Evolutionary conservation across 2,888 invertebrate species (phyloP).

Genomic region (Nymphalis urticae): DNA sequence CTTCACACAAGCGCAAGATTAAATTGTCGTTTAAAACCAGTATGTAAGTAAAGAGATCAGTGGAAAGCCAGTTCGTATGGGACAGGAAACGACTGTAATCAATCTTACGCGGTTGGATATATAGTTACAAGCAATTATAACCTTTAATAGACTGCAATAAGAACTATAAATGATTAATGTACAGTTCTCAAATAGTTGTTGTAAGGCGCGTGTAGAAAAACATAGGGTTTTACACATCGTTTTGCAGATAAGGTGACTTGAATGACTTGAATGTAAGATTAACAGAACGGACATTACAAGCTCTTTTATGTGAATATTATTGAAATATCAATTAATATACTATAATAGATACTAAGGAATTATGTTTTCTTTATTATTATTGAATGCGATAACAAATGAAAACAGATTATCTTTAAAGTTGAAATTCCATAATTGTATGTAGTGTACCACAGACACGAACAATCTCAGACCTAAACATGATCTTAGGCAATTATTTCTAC

Average conservation of each 20-base stretch:
- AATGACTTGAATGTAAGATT: conserved; percentile 21
- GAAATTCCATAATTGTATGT: too few species aligned
- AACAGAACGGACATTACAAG: conserved; percentile 6
- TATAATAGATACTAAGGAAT: neutral
- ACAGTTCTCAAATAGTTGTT: conserved; percentile 32
- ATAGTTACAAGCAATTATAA: conserved; percentile 39
- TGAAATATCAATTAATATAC: neutral
- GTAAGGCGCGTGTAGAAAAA: conserved; percentile 39
- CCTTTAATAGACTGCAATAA: conserved; percentile 39
- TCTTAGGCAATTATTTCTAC: neutral
- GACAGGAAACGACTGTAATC: conserved; percentile 54
- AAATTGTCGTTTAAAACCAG: conserved; percentile 41
- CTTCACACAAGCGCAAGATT: conserved; percentile 28
- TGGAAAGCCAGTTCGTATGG: conserved; percentile 52
- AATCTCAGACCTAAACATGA: neutral
- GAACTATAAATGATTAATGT: conserved; percentile 36
- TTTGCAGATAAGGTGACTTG: conserved; percentile 29
- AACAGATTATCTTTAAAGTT: too few species aligned
- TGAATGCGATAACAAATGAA: neutral
- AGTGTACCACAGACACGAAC: too few species aligned
- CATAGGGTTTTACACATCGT: conserved; percentile 30
- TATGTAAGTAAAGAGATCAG: conserved; percentile 55
- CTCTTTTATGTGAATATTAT: neutral
- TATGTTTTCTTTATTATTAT: neutral
- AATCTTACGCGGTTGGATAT: conserved; percentile 43